phyloP scores from a whole-genome alignment of 2,113 vertebrate species.

The Corythaixoides concolor region DNA sequence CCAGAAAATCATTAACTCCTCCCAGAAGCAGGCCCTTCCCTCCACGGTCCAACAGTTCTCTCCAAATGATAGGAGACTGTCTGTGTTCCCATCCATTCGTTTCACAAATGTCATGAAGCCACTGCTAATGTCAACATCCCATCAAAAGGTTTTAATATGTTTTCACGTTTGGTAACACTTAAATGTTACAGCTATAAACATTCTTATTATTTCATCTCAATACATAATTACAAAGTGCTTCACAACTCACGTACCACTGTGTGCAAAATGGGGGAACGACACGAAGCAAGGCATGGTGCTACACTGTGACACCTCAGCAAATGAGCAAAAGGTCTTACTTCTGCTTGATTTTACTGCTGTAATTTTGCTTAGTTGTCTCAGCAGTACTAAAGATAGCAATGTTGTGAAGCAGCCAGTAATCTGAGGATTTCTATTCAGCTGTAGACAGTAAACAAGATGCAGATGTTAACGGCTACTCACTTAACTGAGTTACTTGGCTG shows the following conservation, averaged over 20 bases:
- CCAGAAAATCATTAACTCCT: conserved; percentile 87
- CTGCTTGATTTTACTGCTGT: background rate
- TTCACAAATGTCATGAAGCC: conserved; percentile 81
- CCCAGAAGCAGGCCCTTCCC: conserved; percentile 88
- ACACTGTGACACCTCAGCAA: background rate
- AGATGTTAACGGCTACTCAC: background rate
- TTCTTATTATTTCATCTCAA: background rate
- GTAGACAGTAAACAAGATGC: background rate
- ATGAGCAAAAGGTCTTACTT: background rate
- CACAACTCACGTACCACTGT: background rate
- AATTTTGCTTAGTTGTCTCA: background rate
- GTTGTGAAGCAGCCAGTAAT: background rate
- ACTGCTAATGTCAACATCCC: conserved; percentile 74
- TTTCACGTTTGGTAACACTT: background rate
- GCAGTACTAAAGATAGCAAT: background rate
- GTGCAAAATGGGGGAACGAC: background rate
- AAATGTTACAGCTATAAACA: background rate
- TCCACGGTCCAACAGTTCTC: conserved; percentile 87
- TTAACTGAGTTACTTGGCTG: background rate
- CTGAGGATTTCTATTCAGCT: background rate
- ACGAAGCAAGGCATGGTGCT: background rate
- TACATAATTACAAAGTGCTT: background rate
- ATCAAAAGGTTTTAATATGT: background rate
- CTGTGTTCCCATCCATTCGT: conserved; percentile 85
- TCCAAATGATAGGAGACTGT: conserved; percentile 88